Evolutionary conservation across 2,113 vertebrate species (phyloP).

Genomic region (Nothobranchius kuhntae): DNA sequence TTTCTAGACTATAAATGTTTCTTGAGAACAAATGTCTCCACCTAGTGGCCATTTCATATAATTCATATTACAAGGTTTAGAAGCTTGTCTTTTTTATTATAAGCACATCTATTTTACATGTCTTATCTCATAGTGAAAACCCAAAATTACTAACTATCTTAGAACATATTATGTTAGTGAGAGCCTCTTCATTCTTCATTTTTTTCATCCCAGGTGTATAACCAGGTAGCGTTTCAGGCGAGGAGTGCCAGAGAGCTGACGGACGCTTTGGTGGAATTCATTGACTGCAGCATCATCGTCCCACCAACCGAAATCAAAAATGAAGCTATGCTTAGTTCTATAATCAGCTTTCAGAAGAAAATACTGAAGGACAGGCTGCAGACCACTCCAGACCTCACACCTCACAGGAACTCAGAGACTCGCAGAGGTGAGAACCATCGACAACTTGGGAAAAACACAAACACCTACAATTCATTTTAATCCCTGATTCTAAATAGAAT

Average conservation of each 20-base stretch:
- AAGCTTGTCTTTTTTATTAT: no score
- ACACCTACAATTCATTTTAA: no score
- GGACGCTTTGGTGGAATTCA: constrained; percentile 79
- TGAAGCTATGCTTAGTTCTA: constrained; percentile 79
- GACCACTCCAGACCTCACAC: constrained; percentile 32
- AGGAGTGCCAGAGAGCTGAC: constrained; percentile 76
- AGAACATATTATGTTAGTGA: no score
- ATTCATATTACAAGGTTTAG: no score
- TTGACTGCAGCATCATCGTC: constrained; percentile 91
- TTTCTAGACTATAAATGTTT: no score
- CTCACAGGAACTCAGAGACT: constrained; percentile 47
- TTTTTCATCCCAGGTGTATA: constrained; percentile 84
- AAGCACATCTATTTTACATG: no score
- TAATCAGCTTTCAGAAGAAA: constrained; percentile 87
- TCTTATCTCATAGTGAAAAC: no score
- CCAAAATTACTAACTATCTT: no score
- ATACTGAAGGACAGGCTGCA: constrained; percentile 83
- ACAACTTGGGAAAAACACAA: no score
- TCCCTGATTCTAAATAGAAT: not conserved
- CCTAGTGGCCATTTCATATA: no score
- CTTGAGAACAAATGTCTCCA: no score
- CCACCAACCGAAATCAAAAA: constrained; percentile 83
- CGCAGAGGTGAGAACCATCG: constrained; percentile 50
- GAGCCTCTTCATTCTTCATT: not conserved
- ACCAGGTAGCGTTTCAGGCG: constrained; percentile 80